phyloP scores from a whole-genome alignment of 1,140 invertebrate genomes.

The Camponotus floridanus region DNA sequence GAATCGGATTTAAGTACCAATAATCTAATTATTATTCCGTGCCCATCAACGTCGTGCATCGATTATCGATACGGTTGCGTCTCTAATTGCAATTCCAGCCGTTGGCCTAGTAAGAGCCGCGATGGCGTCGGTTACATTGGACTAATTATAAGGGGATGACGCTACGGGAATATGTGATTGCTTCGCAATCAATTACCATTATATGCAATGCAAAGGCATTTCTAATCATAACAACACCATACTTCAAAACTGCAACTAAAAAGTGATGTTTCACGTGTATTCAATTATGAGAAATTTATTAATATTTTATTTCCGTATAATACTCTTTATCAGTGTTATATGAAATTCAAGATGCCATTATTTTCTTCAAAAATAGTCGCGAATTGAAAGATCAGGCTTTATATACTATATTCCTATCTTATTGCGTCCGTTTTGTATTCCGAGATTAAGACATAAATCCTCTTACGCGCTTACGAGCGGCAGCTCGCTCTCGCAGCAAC shows the following conservation, averaged over 20 bases:
- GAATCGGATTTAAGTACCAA: constrained; percentile 61
- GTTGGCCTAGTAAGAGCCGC: constrained; percentile 55
- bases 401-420: not conserved
- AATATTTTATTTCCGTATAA: no score
- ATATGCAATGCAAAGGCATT: constrained; percentile 7
- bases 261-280: not conserved
- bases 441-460: constrained; percentile 47
- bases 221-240: no score
- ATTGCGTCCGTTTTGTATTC: constrained; percentile 14
- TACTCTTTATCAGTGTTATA: not conserved
- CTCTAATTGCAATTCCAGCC: constrained; percentile 62
- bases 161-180: constrained; percentile 53
- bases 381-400: not conserved
- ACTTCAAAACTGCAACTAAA: not conserved
- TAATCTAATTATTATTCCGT: constrained; percentile 64
- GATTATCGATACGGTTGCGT: constrained; percentile 48
- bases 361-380: constrained; percentile 10
- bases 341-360: not conserved
- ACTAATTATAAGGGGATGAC: constrained; percentile 54
- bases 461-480: not conserved
- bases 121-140: constrained; percentile 55
- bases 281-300: not conserved
- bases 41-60: constrained; percentile 48
- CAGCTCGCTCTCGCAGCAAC: not conserved
- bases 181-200: constrained; percentile 54